A percentile compares a stretch with the other conserved stretches of the same genome.
Conservation (phyloP, 2,888 invertebrate species). For the Uropetala carovei region DNA sequence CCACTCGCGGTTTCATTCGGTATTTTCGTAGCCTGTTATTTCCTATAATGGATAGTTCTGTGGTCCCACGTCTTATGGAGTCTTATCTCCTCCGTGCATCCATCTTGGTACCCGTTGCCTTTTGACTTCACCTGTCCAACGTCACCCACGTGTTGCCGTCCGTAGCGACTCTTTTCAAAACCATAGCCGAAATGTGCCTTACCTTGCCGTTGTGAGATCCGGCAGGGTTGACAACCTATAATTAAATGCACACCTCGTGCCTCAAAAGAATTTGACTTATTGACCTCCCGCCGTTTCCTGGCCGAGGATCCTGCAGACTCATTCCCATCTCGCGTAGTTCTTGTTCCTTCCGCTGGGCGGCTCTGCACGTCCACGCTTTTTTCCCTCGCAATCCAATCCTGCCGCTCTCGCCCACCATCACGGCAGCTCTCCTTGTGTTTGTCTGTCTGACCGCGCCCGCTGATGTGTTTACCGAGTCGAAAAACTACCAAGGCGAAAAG, state of each 20-base stretch:
- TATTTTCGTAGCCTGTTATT: conserved; percentile 62
- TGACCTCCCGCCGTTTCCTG: conserved; percentile 57
- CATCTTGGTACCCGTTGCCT: conserved; percentile 48
- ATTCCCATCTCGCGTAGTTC: conserved; percentile 50
- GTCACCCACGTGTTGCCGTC: conserved; percentile 52
- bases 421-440: too few species aligned
- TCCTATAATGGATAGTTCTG: conserved; percentile 60
- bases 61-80: conserved; percentile 25
- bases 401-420: neutral
- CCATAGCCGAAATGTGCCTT: conserved; percentile 62
- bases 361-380: conserved; percentile 50
- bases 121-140: conserved; percentile 59
- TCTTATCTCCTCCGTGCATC: conserved; percentile 57
- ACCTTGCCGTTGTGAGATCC: conserved; percentile 44
- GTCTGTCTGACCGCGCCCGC: conserved; percentile 4
- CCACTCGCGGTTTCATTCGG: conserved; percentile 58
- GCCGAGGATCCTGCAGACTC: conserved; percentile 57
- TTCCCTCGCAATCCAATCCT: conserved; percentile 23
- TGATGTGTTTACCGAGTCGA: conserved; percentile 31
- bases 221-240: conserved; percentile 63
- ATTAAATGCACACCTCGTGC: conserved; percentile 64
- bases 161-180: conserved; percentile 29
- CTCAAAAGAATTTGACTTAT: conserved; percentile 63
- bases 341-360: conserved; percentile 60
- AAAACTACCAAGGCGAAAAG: conserved; percentile 39